Base-by-base conservation (phyloP, 1,140 invertebrate species). In the Limonius californicus region DNA sequence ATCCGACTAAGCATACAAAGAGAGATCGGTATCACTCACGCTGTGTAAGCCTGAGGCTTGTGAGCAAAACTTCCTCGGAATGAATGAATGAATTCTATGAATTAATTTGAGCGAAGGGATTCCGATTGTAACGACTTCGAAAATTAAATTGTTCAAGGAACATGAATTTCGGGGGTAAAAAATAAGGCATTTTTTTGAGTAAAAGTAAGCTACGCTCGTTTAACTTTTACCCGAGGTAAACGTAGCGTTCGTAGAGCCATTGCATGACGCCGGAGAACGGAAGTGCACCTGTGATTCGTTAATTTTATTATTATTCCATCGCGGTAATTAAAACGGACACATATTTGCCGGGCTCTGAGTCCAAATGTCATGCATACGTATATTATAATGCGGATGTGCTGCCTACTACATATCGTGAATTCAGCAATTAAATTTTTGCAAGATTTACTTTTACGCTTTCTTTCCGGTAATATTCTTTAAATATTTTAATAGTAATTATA, bases 241-340 rank as follows among this genome's bases (percentile, higher is more conserved):
- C n/a, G 35, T 39, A 39, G 35, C 35, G 35, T 39, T 39, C 35
- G 2, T 39, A 9, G 2, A 7, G 16, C 12, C 27, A 32, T 53
- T 43, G 58, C 58, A 54, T 60, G 54, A 53, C 54, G 42, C n/a
- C n/a, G 11, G 30, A 12, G 12, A 43, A 20, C 54, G 68, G 68
- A 69, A 69, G 66, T 65, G 66, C 68, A 69, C 68, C 68, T 69
- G 68, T 69, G 66, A 69, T 69, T 69, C 68, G 60, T 65, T 69
- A 65, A 67, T 69, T 69, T 67, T 65, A 69, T 69, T 69, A 69
- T 69, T 69, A 69, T 69, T 69, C 66, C 61, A 58, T 50, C 30
- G 57, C 32, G 35, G 61, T 63, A 69, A 69, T 69, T 69, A 69
- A 69, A 64, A 61, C 68, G 60, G 62, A 68, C 67, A 65, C 63